Percentiles rank a stretch among this genome's conserved stretches.
Conservation (phyloP, 2,888 invertebrate genomes). For the Furcula furcula region DNA sequence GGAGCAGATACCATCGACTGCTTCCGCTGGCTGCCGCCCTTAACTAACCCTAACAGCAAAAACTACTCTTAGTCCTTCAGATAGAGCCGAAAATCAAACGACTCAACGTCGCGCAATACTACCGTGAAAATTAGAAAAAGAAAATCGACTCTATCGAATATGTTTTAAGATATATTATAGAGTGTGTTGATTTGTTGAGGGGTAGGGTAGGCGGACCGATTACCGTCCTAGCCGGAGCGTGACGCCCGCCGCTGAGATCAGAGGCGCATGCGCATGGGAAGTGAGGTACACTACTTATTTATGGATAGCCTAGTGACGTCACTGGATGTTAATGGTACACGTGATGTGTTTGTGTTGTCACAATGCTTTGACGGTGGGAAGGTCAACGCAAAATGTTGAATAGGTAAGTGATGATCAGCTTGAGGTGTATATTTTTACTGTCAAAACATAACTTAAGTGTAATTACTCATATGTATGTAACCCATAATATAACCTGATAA, state of each 20-base stretch:
- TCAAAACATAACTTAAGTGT: too few relatives aligned
- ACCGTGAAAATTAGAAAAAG: neutral
- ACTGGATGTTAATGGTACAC: constrained; percentile 12
- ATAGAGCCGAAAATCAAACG: constrained; percentile 22
- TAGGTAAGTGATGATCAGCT: too few relatives aligned
- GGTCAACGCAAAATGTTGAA: too few relatives aligned
- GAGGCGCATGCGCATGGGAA: constrained; percentile 48
- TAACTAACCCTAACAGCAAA: constrained; percentile 18
- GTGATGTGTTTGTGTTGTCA: constrained; percentile 2
- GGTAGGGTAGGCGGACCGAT: constrained; percentile 65
- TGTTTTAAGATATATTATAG: too few relatives aligned
- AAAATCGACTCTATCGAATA: constrained; percentile 8
- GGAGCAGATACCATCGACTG: constrained; percentile 51
- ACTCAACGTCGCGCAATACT: constrained; percentile 4
- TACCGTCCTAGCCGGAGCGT: constrained; percentile 63
- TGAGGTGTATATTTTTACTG: too few relatives aligned
- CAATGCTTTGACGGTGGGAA: neutral
- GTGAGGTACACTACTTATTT: constrained; percentile 53
- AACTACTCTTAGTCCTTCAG: constrained; percentile 5
- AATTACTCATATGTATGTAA: too few relatives aligned
- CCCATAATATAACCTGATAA: too few relatives aligned
- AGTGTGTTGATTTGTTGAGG: constrained; percentile 14
- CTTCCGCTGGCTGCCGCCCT: constrained; percentile 64
- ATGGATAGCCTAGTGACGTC: constrained; percentile 10
- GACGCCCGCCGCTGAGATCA: constrained; percentile 78